Conservation (phyloP, 2,113 vertebrate genomes). For the Solea solea region DNA sequence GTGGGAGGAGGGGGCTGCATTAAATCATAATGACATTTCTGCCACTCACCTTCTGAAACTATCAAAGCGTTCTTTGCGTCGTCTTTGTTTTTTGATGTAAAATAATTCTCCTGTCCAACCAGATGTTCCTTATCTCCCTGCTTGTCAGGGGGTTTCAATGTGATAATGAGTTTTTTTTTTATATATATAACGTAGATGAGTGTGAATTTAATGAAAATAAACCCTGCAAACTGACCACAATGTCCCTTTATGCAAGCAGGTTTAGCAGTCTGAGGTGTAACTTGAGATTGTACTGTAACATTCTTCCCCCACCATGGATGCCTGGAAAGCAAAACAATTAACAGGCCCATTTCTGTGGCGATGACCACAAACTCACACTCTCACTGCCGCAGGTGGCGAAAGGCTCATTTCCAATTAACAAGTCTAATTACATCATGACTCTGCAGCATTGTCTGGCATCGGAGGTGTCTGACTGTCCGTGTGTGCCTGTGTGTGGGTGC, state of each 20-base stretch:
- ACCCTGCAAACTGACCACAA: constrained; percentile 29
- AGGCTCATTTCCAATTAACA: constrained; percentile 70
- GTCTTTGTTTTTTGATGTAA: constrained; percentile 41
- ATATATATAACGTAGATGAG: constrained; percentile 1
- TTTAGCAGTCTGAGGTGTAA: constrained; percentile 30
- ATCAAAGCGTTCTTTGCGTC: constrained; percentile 38
- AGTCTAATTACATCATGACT: constrained; percentile 70
- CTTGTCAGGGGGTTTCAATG: constrained; percentile 28
- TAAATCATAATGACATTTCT: constrained; percentile 58
- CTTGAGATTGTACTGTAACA: constrained; percentile 33
- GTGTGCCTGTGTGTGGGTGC: constrained; percentile 6
- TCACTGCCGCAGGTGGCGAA: constrained; percentile 62
- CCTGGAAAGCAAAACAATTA: constrained; percentile 66
- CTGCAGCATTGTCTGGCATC: constrained; percentile 46
- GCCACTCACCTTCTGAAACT: constrained; percentile 13
- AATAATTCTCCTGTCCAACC: constrained; percentile 36
- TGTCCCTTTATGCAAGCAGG: constrained; percentile 21
- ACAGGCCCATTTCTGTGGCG: constrained; percentile 50
- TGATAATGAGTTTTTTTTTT: constrained; percentile 33
- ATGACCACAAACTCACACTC: constrained; percentile 64
- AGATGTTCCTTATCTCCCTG: constrained; percentile 6
- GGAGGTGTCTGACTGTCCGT: constrained; percentile 39
- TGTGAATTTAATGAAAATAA: constrained; percentile 49
- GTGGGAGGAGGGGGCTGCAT: constrained; percentile 41
- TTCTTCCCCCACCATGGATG: constrained; percentile 10